Base-by-base conservation (phyloP, 2,113 vertebrate genomes). In the Mormoops blainvillei region DNA sequence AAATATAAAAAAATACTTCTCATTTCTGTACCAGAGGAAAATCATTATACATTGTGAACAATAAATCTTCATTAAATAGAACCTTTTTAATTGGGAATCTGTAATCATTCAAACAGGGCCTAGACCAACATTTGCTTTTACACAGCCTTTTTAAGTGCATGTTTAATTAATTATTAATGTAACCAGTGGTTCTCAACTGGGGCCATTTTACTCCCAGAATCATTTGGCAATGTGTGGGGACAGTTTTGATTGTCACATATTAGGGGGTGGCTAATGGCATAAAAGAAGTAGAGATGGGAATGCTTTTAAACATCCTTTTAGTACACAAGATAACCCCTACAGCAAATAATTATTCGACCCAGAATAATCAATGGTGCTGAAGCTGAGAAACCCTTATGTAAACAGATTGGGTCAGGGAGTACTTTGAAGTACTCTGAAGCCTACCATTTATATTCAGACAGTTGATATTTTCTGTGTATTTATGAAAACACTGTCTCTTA, bases 1-100 rank as follows among this genome's bases (percentile, higher is more conserved):
- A 19, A 94, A 41, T 89, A 90, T 54, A 7, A 20, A 78, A 78
- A 91, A 96, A 7, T 12, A 86, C 26, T 38, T 91, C 1, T 0
- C 45, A 87, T 41, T 96, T 19, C 0, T 87, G 9, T 90, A 97
- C 65, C 54, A 85, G 93, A 93, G 19, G 56, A 41, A 91, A 87
- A 16, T 48, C 95, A 70, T 58, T 82, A 22, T 4, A 54, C 41
- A 16, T 77, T 61, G 22, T 45, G 7, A 74, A 84, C 6, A 63
- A 14, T 28, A 45, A 36, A 18, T 92, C 45, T 67, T 92, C 48
- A 61, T 52, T 80, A 87, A 95, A 68, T 81, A 45, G 1, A 31
- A 76, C 3, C 13, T 80, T 7, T 89, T 94, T 68, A 45, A 84
- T 58, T 84, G 80, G 28, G 10, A 74, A 80, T 63, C 26, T 58